Evolutionary conservation across 2,888 invertebrate species (phyloP).

Genomic region (Tetropium fuscum): DNA sequence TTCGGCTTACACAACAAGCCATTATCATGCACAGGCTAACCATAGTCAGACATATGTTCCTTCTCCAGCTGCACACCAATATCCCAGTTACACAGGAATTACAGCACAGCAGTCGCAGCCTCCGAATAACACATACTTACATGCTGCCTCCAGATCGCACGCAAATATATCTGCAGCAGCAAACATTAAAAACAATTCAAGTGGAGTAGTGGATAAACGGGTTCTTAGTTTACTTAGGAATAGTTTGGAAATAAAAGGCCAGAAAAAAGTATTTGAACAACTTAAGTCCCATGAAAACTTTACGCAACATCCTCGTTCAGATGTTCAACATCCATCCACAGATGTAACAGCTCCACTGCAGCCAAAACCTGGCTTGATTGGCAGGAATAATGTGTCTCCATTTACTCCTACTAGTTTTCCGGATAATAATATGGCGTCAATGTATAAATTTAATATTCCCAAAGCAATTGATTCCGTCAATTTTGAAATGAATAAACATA

Average conservation of each 20-base stretch:
- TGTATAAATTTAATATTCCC: constrained; percentile 75
- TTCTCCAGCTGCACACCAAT: constrained; percentile 57
- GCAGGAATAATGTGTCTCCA: constrained; percentile 69
- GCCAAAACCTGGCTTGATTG: constrained; percentile 66
- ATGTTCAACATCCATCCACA: constrained; percentile 63
- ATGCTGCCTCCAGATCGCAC: constrained; percentile 51
- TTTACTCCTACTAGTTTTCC: constrained; percentile 69
- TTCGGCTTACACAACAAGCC: constrained; percentile 41
- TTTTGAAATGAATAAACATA: constrained; percentile 55
- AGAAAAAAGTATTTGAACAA: constrained; percentile 67
- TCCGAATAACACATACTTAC: constrained; percentile 47
- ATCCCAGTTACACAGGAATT: constrained; percentile 52
- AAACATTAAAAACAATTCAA: constrained; percentile 53
- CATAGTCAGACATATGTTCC: constrained; percentile 61
- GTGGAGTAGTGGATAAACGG: constrained; percentile 75
- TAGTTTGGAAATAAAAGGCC: constrained; percentile 76
- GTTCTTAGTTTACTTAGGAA: constrained; percentile 79
- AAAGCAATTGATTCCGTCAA: constrained; percentile 77
- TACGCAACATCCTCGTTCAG: constrained; percentile 51
- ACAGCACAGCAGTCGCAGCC: constrained; percentile 45
- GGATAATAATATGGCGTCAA: constrained; percentile 67
- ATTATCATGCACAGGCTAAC: constrained; percentile 51
- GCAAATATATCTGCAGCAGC: constrained; percentile 51
- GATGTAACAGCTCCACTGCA: constrained; percentile 64
- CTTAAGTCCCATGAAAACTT: constrained; percentile 51